Conservation (phyloP, 2,797 vertebrate species). For the Acipenser oxyrinchus region DNA sequence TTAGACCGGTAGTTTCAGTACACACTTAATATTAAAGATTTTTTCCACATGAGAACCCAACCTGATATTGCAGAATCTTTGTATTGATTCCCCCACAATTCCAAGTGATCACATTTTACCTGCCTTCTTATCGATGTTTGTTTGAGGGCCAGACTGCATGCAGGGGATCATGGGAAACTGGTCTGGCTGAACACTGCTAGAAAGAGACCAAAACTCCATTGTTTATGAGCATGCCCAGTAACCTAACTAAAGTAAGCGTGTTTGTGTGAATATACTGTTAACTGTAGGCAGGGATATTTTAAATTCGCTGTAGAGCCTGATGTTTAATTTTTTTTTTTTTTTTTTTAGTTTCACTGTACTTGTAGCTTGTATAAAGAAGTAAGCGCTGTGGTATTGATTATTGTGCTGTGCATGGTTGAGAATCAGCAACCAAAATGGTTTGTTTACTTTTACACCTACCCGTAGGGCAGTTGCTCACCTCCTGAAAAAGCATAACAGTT, state of each 20-base stretch:
- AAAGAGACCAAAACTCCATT: constrained; percentile 24
- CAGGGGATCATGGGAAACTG: constrained; percentile 27
- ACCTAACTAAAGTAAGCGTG: not conserved
- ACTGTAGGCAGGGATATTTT: not conserved
- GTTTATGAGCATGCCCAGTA: constrained; percentile 15
- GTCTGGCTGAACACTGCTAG: constrained; percentile 9
- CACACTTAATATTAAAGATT: too few species aligned
- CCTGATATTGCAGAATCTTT: constrained; percentile 41
- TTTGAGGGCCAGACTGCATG: constrained; percentile 26
- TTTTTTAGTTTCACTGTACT: not conserved
- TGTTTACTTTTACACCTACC: not conserved
- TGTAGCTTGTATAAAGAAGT: constrained; percentile 9
- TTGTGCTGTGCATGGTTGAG: constrained; percentile 1
- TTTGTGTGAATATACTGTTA: constrained; percentile 1
- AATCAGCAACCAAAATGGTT: constrained; percentile 7
- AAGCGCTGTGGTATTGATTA: constrained; percentile 23
- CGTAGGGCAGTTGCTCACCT: not conserved
- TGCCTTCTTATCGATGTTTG: constrained; percentile 59
- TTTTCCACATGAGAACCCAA: constrained; percentile 19
- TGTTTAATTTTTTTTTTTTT: not conserved
- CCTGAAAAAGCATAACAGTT: not conserved
- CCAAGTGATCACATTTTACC: constrained; percentile 59
- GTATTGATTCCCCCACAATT: constrained; percentile 60
- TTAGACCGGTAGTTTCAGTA: not conserved
- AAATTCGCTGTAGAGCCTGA: not conserved